Evolutionary conservation across 2,888 invertebrate species (phyloP).

Genomic region (Cheiracanthium punctorium): DNA sequence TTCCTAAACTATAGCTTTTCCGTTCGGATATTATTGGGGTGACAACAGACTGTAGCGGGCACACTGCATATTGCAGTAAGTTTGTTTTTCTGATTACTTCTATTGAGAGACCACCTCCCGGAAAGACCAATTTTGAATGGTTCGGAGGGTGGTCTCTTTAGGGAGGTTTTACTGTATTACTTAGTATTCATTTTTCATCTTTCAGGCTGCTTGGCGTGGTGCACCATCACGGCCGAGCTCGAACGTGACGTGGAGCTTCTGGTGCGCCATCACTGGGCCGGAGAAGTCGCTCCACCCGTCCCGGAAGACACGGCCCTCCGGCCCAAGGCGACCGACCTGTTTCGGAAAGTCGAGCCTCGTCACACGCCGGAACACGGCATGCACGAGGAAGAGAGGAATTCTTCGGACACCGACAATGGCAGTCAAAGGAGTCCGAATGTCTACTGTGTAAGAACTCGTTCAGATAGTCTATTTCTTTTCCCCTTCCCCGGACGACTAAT

Average conservation of each 20-base stretch:
- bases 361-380: background rate
- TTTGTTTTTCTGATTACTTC: too few relatives aligned
- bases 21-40: too few relatives aligned
- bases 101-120: too few relatives aligned
- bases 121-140: too few relatives aligned
- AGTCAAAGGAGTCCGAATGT: background rate
- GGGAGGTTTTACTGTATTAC: too few relatives aligned
- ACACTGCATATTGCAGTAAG: too few relatives aligned
- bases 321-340: constrained; percentile 6
- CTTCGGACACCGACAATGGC: background rate
- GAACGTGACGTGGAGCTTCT: constrained; percentile 47
- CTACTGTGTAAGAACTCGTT: background rate
- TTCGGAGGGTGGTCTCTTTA: too few relatives aligned
- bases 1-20: too few relatives aligned
- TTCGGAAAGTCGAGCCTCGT: constrained; percentile 25
- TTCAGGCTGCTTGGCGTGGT: constrained; percentile 46
- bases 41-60: too few relatives aligned
- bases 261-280: constrained; percentile 33
- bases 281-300: background rate
- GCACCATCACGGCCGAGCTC: constrained; percentile 37
- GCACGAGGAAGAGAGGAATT: constrained; percentile 15
- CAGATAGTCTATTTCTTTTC: too few relatives aligned
- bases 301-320: background rate
- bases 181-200: background rate
- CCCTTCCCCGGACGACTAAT: too few relatives aligned